Evolutionary conservation across 2,113 vertebrate species (phyloP).

Genomic region (Oophaga pumilio): DNA sequence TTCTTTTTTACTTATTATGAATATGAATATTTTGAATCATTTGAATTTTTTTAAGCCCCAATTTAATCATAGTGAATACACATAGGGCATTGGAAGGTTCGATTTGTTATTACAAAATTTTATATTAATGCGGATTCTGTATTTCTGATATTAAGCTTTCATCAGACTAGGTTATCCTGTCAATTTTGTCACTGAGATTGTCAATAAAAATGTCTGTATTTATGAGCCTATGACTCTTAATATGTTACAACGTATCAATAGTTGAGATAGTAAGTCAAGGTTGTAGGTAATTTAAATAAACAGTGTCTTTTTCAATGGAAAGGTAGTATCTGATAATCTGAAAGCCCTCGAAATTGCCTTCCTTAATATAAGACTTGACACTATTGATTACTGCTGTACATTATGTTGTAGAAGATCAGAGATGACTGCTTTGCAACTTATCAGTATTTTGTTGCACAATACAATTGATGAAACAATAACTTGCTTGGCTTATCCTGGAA

Average conservation of each 20-base stretch:
- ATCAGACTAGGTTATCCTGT: background rate
- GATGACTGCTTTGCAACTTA: conserved; percentile 42
- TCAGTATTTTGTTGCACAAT: conserved; percentile 27
- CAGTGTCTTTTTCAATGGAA: conserved; percentile 22
- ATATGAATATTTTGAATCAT: too few relatives aligned
- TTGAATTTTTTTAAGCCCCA: background rate
- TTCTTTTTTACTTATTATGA: too few relatives aligned
- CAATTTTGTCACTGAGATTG: background rate
- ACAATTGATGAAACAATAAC: background rate
- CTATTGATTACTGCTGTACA: conserved; percentile 41
- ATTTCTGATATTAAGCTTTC: background rate
- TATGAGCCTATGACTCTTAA: background rate
- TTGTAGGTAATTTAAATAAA: conserved; percentile 36
- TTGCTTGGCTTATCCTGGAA: background rate
- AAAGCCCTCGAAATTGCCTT: conserved; percentile 10
- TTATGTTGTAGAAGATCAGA: conserved; percentile 20
- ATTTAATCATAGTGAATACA: background rate
- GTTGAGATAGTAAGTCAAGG: background rate
- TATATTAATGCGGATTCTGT: background rate
- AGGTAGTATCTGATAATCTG: conserved; percentile 33
- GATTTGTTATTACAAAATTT: background rate
- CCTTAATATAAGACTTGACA: conserved; percentile 43
- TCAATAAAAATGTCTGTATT: background rate
- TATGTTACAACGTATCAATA: background rate
- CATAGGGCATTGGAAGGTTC: background rate